phyloP scores from a whole-genome alignment of 2,888 invertebrate genomes.

The Archips crataeganus region DNA sequence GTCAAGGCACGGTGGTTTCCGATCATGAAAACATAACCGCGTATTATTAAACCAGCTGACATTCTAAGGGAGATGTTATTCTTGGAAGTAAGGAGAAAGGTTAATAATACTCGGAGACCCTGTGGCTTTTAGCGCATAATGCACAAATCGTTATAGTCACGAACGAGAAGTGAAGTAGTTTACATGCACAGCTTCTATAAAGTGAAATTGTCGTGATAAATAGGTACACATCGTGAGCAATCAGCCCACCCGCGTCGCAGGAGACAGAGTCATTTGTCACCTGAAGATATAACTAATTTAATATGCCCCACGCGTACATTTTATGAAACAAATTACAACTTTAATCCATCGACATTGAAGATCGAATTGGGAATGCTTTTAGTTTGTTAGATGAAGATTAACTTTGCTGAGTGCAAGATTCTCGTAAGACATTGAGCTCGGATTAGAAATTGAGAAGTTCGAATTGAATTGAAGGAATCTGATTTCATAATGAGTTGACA shows the following conservation, averaged over 20 bases:
- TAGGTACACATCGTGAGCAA: conserved; percentile 57
- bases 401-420: conserved; percentile 16
- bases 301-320: conserved; percentile 28
- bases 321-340: conserved; percentile 30
- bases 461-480: conserved; percentile 34
- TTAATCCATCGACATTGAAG: conserved; percentile 26
- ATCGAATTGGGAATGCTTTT: conserved; percentile 3
- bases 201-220: conserved; percentile 77
- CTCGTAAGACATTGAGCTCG: conserved; percentile 32
- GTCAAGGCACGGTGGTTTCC: conserved; percentile 51
- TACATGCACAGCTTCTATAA: conserved; percentile 50
- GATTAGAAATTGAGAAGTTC: conserved; percentile 42
- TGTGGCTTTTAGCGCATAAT: conserved; percentile 51
- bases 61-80: conserved; percentile 57
- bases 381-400: conserved; percentile 25
- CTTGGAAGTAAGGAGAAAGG: conserved; percentile 68
- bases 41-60: conserved; percentile 51
- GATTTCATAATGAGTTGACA: conserved; percentile 17
- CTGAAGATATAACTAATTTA: conserved; percentile 46
- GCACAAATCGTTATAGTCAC: conserved; percentile 56
- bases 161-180: conserved; percentile 58
- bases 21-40: conserved; percentile 48
- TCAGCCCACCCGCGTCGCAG: conserved; percentile 68
- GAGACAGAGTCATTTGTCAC: conserved; percentile 69
- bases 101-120: conserved; percentile 61